phyloP scores from a whole-genome alignment of 2,797 vertebrate genomes.

The Zenarchopterus dispar region DNA sequence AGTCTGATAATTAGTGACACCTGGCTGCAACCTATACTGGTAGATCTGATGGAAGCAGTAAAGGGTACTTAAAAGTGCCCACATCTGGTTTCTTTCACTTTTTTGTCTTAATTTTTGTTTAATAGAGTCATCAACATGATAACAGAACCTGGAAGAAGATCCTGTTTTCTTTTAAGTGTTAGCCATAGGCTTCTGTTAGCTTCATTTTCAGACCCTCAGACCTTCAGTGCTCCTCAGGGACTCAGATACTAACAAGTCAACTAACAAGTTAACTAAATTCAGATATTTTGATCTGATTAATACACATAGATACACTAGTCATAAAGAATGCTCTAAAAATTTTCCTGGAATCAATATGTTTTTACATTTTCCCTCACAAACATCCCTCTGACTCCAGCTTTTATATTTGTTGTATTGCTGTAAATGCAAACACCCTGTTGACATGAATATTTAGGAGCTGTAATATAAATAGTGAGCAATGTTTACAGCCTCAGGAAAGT shows the following conservation, averaged over 20 bases:
- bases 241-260: neutral
- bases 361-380: constrained; percentile 20
- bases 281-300: too few relatives aligned
- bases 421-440: constrained; percentile 68
- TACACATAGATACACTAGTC: neutral
- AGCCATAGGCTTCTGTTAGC: too few relatives aligned
- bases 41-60: too few relatives aligned
- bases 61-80: too few relatives aligned
- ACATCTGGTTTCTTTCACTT: too few relatives aligned
- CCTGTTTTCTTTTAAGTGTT: too few relatives aligned
- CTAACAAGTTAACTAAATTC: neutral
- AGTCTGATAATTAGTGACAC: too few relatives aligned
- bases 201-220: too few relatives aligned
- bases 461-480: constrained; percentile 50
- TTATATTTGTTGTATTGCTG: constrained; percentile 54
- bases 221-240: neutral
- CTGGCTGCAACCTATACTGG: too few relatives aligned
- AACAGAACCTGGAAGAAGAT: too few relatives aligned
- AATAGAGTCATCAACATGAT: too few relatives aligned
- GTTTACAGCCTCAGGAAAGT: constrained; percentile 63
- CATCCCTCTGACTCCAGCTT: constrained; percentile 32
- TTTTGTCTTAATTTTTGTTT: too few relatives aligned
- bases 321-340: neutral
- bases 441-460: constrained; percentile 68
- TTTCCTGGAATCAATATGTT: constrained; percentile 10